Percentiles rank a stretch among this genome's conserved stretches.
Conservation (phyloP, 2,113 vertebrate species). For the Nothocercus nigrocapillus region DNA sequence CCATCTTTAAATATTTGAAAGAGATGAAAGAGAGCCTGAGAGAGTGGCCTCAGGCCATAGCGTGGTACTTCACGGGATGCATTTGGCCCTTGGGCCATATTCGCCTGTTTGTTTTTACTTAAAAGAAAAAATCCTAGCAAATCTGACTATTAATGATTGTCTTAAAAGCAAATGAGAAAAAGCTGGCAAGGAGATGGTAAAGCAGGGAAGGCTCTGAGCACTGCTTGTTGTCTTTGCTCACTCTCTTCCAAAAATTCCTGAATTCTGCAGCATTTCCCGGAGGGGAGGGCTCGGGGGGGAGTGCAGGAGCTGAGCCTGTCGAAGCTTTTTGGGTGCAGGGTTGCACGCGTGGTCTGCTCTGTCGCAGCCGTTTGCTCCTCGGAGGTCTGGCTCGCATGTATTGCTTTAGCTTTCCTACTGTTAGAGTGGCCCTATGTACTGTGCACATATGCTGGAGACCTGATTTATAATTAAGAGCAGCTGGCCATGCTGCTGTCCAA, state of each 20-base stretch:
- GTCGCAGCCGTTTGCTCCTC: fast-evolving
- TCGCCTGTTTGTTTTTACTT: not conserved
- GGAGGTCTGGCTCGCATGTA: not conserved
- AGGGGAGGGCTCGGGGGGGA: not conserved
- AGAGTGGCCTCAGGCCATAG: not conserved
- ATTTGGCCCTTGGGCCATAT: not conserved
- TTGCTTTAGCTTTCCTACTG: not conserved
- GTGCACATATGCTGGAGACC: constrained; percentile 52
- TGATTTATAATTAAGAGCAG: constrained; percentile 73
- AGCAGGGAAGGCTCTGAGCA: not conserved
- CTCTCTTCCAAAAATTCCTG: not conserved
- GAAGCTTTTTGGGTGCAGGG: not conserved
- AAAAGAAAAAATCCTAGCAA: not conserved
- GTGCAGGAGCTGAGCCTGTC: not conserved
- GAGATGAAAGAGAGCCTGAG: not conserved
- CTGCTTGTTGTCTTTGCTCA: not conserved
- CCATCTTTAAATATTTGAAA: constrained; percentile 43
- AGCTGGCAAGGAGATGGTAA: not conserved
- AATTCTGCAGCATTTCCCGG: not conserved
- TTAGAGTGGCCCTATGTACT: constrained; percentile 8
- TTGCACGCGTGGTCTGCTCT: fast-evolving
- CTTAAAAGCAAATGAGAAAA: constrained; percentile 22
- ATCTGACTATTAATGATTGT: not conserved
- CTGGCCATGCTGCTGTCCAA: constrained; percentile 61
- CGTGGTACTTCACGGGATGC: not conserved